Evolutionary conservation across 2,113 vertebrate species (phyloP).

Genomic region (Boulengeromyrus knoepffleri): DNA sequence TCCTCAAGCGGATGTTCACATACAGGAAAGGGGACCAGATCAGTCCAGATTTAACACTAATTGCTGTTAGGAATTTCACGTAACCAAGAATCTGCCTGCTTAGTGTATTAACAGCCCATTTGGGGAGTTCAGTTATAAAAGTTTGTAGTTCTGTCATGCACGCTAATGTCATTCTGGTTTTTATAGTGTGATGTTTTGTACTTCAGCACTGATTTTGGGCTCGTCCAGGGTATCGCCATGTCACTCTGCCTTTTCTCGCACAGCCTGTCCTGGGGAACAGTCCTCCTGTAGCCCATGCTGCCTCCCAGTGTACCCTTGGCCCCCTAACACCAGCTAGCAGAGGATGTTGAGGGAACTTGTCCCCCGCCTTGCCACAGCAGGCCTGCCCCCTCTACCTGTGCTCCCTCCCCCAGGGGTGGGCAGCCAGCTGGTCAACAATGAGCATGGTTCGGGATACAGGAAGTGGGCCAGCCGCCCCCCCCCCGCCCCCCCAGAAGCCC

Average conservation of each 20-base stretch:
- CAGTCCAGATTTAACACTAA: neutral
- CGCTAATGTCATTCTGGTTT: neutral
- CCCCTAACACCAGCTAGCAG: neutral
- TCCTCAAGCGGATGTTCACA: neutral
- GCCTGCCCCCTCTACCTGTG: neutral
- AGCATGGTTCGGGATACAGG: neutral
- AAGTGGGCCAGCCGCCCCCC: neutral
- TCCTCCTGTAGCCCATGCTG: neutral
- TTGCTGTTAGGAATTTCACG: neutral
- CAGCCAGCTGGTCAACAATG: constrained; percentile 8
- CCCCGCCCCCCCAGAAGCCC: neutral
- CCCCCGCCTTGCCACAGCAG: neutral
- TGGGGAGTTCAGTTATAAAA: neutral
- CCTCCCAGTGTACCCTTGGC: neutral
- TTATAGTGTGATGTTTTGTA: neutral
- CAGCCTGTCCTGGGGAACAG: neutral
- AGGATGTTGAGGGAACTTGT: neutral
- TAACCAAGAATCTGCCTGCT: neutral
- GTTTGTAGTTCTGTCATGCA: neutral
- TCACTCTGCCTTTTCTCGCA: neutral
- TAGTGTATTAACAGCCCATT: neutral
- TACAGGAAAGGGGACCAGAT: neutral
- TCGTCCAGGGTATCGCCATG: neutral
- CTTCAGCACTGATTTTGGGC: neutral
- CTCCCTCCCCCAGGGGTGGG: neutral